These are phyloP conservation scores for Pyralis farinalis DNA, from an alignment of 2,888 invertebrate genomes.

Conservation along the genomic window DNA sequence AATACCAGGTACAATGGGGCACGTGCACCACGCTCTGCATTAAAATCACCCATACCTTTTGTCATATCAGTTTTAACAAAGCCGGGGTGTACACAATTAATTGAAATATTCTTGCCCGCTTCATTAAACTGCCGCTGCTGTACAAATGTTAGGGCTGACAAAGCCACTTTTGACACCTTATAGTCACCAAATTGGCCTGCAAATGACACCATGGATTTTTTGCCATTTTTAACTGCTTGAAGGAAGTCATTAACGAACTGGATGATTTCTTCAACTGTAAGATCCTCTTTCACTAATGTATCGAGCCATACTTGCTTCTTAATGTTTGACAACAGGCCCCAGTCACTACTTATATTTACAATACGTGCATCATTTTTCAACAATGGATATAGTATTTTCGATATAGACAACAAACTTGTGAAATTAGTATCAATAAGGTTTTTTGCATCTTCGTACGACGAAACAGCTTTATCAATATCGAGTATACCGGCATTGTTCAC, in stretches of 20 bases:
- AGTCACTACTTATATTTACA: conserved; percentile 86
- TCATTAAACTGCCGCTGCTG: conserved; percentile 68
- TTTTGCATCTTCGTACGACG: conserved; percentile 85
- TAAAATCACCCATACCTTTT: conserved; percentile 71
- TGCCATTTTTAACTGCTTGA: conserved; percentile 72
- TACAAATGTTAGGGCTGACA: conserved; percentile 72
- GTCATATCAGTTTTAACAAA: conserved; percentile 77
- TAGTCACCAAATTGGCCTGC: conserved; percentile 72
- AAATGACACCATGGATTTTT: conserved; percentile 59
- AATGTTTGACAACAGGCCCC: conserved; percentile 74
- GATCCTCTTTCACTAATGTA: conserved; percentile 60
- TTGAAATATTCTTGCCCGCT: conserved; percentile 69
- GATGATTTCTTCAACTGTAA: conserved; percentile 74
- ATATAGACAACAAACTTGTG: conserved; percentile 83
- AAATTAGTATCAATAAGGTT: conserved; percentile 87
- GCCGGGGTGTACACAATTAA: conserved; percentile 75
- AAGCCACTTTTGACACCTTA: conserved; percentile 73
- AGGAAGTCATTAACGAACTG: conserved; percentile 81
- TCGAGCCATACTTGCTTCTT: conserved; percentile 70
- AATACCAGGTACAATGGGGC: conserved; percentile 67
- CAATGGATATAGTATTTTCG: conserved; percentile 85
- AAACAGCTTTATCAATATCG: conserved; percentile 82
- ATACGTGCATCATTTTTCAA: conserved; percentile 86
- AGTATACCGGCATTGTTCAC: conserved; percentile 90
- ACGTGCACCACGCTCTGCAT: conserved; percentile 63